Evolutionary conservation across 2,797 vertebrate species (phyloP).

Genomic region (Sebastes nivosus): DNA sequence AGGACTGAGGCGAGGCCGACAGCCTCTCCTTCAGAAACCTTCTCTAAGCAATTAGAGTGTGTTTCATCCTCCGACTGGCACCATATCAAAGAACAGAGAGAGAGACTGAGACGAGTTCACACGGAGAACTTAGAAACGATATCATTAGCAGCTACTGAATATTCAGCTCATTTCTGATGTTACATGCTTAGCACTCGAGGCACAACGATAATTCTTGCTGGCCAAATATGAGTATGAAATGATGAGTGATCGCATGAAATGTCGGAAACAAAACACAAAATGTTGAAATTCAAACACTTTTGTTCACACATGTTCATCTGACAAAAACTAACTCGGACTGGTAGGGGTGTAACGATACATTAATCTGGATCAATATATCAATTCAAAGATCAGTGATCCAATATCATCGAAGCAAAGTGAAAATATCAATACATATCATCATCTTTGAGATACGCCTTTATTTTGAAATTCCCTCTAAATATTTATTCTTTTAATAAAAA

Average conservation of each 20-base stretch:
- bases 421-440: too few species aligned
- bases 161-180: slow-evolving; percentile 31
- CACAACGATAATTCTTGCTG: background rate
- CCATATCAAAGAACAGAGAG: slow-evolving; percentile 48
- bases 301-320: background rate
- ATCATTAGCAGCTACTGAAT: slow-evolving; percentile 45
- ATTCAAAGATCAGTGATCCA: too few species aligned
- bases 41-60: slow-evolving; percentile 38
- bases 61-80: slow-evolving; percentile 57
- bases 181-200: background rate
- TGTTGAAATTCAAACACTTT: background rate
- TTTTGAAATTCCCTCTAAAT: too few species aligned
- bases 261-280: background rate
- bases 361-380: too few species aligned
- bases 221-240: slow-evolving; percentile 1
- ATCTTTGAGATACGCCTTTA: too few species aligned
- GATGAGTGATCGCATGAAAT: background rate
- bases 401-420: too few species aligned
- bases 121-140: slow-evolving; percentile 6
- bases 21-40: slow-evolving; percentile 26
- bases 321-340: too few species aligned
- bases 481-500: too few species aligned
- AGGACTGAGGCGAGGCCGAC: slow-evolving; percentile 17
- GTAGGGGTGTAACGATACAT: too few species aligned
- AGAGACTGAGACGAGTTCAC: slow-evolving; percentile 29